Evolutionary conservation across 2,888 invertebrate genomes (phyloP).

Genomic region (Tipula helvola): DNA sequence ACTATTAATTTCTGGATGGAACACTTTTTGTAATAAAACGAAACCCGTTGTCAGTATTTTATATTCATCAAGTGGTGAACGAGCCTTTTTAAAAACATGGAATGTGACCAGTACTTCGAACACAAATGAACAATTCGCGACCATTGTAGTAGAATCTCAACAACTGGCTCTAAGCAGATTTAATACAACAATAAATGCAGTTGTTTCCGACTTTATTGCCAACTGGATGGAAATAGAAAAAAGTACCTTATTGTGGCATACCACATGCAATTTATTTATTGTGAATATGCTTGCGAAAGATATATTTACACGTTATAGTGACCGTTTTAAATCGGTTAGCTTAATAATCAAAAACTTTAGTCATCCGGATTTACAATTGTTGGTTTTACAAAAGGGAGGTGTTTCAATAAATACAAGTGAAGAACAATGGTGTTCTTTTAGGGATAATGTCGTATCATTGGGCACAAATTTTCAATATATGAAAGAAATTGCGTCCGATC

Average conservation of each 20-base stretch:
- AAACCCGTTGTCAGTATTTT: neutral
- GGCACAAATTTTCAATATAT: neutral
- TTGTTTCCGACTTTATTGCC: neutral
- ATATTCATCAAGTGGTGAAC: neutral
- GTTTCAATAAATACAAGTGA: neutral
- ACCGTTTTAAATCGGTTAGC: neutral
- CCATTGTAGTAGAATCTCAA: neutral
- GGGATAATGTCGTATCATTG: neutral
- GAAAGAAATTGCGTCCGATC: neutral
- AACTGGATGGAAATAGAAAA: neutral
- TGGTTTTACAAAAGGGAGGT: neutral
- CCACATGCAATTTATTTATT: neutral
- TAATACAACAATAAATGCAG: neutral
- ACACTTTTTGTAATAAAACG: neutral
- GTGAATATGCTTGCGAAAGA: neutral
- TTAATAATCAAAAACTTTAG: neutral
- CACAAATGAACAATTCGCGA: neutral
- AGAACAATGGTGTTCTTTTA: neutral
- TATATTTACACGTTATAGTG: neutral
- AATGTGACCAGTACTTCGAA: neutral
- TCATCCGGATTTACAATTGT: neutral
- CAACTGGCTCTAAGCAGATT: neutral
- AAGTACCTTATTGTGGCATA: neutral
- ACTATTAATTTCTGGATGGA: conserved; percentile 12
- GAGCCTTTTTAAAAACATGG: neutral